Evolutionary conservation across 1,140 invertebrate genomes (phyloP).

Genomic region (Fopius arisanus): DNA sequence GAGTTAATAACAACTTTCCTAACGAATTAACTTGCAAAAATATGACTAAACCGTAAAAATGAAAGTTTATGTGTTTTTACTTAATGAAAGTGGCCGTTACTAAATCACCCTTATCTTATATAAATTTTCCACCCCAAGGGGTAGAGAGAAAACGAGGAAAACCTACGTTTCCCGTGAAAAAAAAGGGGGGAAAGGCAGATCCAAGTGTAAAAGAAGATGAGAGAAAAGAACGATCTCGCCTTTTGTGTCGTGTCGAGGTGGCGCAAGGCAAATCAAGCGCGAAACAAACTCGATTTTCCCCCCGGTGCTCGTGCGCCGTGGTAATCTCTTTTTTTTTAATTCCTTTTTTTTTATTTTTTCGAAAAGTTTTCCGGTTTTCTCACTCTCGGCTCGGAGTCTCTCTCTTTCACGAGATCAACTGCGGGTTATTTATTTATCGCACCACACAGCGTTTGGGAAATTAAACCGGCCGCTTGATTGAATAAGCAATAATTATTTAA

Average conservation of each 20-base stretch:
- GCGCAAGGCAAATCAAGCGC: constrained; percentile 26
- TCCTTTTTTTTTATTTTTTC: background rate
- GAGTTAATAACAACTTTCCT: constrained; percentile 21
- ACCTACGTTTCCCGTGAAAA: background rate
- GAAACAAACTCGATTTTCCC: constrained; percentile 33
- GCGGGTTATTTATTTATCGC: background rate
- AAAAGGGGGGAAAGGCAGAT: background rate
- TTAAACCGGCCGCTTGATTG: constrained; percentile 16
- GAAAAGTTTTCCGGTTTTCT: background rate
- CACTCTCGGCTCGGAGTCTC: background rate
- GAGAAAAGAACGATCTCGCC: background rate
- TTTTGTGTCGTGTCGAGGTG: constrained; percentile 5
- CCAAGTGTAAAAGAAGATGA: background rate
- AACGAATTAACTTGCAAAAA: constrained; percentile 11
- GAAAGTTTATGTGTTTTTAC: constrained; percentile 22
- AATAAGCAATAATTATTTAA: constrained; percentile 13
- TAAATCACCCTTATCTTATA: constrained; percentile 38
- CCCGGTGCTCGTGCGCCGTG: background rate
- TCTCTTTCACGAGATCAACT: background rate
- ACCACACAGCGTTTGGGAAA: background rate
- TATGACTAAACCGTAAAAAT: background rate
- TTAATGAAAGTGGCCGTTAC: constrained; percentile 36
- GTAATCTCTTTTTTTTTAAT: background rate
- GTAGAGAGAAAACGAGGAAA: background rate
- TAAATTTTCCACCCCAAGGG: constrained; percentile 26